Evolutionary conservation across 37 sponge, comb jelly and placozoan genomes (phyloP), one percentile per base, ranked within the genome.

Genomic region (Crambe crambe): DNA sequence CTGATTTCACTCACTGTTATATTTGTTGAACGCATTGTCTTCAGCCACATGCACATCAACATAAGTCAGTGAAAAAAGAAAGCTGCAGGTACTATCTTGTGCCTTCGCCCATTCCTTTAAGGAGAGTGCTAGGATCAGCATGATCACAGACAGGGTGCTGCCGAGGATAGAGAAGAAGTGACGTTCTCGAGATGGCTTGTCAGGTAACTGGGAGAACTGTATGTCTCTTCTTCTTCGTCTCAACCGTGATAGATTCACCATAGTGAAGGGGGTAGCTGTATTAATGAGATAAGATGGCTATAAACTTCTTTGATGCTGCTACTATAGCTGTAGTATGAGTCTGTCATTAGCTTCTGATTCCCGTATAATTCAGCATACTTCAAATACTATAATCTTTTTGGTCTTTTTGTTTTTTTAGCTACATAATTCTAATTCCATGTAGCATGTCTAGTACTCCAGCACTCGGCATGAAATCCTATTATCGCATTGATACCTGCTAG

Each of bases 61-160:
- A 47, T 68, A 47, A 1, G 80, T 86, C 15, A 91, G 68, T 54
- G 79, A 83, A 77, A 86, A 91, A 30, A 37, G 59, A 44, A 56
- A 76, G 61, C 56, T 51, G 32, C 89, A 86, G 3, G 35, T 17
- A 10, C 39, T 60, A 34, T 64, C 37, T 1, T 32, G 36, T 31
- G 61, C 84, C 10, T 43, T 85, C 42, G 89, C 89, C 93, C 93
- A 92, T 47, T 80, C 80, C 35, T 72, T 76, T n/a, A 92, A 65
- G 41, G 84, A 77, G 17, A 92, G 74, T 1, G 86, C 39, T 20
- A 84, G 60, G 15, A 81, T 36, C 26, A 92, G 34, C 31, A 80
- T 37, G 15, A 88, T 26, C 12, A 81, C 51, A 1, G 78, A 74
- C 23, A 73, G 25, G 3, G 80, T 37, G 21, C 84, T 92, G 25